Base-by-base conservation (phyloP, 2,113 vertebrate genomes). In the Ranitomeya imitator region DNA sequence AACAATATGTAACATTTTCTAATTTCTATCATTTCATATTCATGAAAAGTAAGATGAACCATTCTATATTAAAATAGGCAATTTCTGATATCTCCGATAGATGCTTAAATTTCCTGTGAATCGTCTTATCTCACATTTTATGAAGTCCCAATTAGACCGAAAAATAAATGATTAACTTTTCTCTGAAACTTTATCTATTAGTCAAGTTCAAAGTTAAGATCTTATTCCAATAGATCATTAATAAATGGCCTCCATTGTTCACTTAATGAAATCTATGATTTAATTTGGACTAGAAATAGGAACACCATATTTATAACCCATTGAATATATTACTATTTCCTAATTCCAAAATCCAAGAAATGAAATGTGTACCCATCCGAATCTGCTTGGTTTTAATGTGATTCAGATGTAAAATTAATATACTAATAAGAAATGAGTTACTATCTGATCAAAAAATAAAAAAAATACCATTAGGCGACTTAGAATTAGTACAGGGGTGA, bases 61-160 rank as follows among this genome's bases (percentile, higher is more conserved):
- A 94, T 95, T 93, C 93, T 91, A 86, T 94, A 94, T 94, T 94
- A 94, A 95, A 95, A 94, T 94, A 90, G 93, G 90, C 94, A 92
- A 93, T 93, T 95, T 94, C 90, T 92, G 94, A 94, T 79, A 90
- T 93, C 92, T 91, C 93, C 93, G 93, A 94, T 90, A 94, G 93
- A 94, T 92, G 93, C 91, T 94, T 92, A 94, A 95, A 94, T 93
- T 95, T 93, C 93, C 93, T 92, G 92, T 92, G 92, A 94, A 95
- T 95, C 91, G 93, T 93, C 94, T 95, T 95, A 96, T 95, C 94
- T 96, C 93, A 31, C 83, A 23, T 71, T 73, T 73, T 73, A 77
- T 77, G 11, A 59, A 37, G 54, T 37, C 15, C 71, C 60, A 85
- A 85, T 85, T 85, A 85, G 57, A 77, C 26, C 7, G 14, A 60